phyloP scores from a whole-genome alignment of 2,888 invertebrate species.

The Cataglyphis livida region DNA sequence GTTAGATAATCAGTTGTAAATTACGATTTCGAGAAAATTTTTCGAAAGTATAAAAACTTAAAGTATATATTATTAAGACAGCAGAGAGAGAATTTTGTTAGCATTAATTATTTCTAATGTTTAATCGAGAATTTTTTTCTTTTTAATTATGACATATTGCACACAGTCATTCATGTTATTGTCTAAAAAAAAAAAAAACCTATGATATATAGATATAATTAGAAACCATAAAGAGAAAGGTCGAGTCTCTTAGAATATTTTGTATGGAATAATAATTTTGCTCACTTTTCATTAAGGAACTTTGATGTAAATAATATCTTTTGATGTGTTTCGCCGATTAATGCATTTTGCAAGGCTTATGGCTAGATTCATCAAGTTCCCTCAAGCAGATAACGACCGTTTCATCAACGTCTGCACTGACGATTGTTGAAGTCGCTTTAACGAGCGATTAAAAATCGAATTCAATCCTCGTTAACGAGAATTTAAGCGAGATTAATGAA shows the following conservation, averaged over 20 bases:
- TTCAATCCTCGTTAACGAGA: slow-evolving; percentile 23
- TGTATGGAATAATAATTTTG: not conserved
- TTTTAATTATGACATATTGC: not conserved
- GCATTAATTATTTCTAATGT: not conserved
- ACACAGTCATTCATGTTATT: not conserved
- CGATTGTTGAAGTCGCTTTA: slow-evolving; percentile 31
- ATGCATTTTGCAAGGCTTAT: slow-evolving; percentile 9
- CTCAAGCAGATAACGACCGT: slow-evolving; percentile 34
- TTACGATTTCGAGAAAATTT: not conserved
- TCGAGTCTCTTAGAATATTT: not conserved
- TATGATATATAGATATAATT: not conserved
- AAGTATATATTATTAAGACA: not conserved
- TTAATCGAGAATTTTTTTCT: not conserved
- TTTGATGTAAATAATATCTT: slow-evolving; percentile 28
- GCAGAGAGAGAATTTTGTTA: not conserved
- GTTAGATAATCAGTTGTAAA: not conserved
- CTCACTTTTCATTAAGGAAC: not conserved
- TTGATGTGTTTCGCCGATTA: not conserved
- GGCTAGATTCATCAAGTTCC: slow-evolving; percentile 18
- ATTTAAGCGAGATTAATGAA: slow-evolving; percentile 47
- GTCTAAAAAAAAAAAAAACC: not conserved
- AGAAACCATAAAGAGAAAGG: not conserved
- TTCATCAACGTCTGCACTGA: slow-evolving; percentile 32
- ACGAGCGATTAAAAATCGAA: slow-evolving; percentile 34
- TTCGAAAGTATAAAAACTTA: not conserved